Base-by-base conservation (phyloP, 1,140 invertebrate genomes). In the Periplaneta americana region DNA sequence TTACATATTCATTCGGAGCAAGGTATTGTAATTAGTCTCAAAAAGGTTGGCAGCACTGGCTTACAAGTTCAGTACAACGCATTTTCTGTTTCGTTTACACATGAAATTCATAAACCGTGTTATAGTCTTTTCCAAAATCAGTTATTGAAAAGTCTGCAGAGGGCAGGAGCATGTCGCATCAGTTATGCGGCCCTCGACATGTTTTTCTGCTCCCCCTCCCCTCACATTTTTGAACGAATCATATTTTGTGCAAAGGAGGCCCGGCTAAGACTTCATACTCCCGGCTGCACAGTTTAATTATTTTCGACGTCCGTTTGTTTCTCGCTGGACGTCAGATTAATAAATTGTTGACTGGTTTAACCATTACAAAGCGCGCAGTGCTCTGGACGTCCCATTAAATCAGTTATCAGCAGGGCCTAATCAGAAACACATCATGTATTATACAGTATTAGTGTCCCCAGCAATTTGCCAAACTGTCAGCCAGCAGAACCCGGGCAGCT, bases 341-440 rank as follows among this genome's bases (percentile, higher is more conserved):
- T 77, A 77, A 77, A 77, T 77, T 77, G 75, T 77, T 77, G 22
- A n/a, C 33, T 77, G 35, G 35, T 66, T 66, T 34, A 34, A 36
- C 75, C 75, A 77, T 77, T 77, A 77, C 35, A 77, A 18, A 77
- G 31, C 28, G 48, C 75, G 35, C 33, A 77, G 15, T 77, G 75
- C 75, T 31, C 35, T 77, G n/a, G 75, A 22, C 75, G 33, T 77
- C 75, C 33, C 33, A 77, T 77, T 77, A 77, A 77, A 77, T 34
- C 75, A 36, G 75, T 77, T 77, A 77, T 77, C 75, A 77, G 75
- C 33, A 77, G 31, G 31, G 35, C 22, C 33, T 77, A 77, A 77
- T 77, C 75, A 77, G 35, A 77, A 77, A 77, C 75, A 77, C 33
- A 36, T 77, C 75, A 77, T 77, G 75, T 77, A 77, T 77, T 77